Percentiles rank a stretch among this genome's conserved stretches.
Conservation (phyloP, 64 coral and sea anemone species). For the Stichodactyla mertensii region DNA sequence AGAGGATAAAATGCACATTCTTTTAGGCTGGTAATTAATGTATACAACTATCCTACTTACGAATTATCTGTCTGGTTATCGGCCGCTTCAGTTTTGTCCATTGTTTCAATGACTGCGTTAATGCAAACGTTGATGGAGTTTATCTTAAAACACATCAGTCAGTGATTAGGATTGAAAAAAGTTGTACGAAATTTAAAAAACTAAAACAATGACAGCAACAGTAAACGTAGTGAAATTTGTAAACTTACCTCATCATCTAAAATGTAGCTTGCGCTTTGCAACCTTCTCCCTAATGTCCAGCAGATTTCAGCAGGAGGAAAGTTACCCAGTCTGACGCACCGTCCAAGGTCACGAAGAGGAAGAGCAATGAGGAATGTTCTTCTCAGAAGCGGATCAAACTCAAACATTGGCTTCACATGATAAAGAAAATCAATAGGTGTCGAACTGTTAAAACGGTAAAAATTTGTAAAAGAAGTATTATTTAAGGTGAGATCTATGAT, state of each 20-base stretch:
- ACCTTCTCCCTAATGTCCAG: conserved; percentile 15
- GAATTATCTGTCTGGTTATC: not conserved
- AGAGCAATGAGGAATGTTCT: conserved; percentile 37
- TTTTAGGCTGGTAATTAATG: not conserved
- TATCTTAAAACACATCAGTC: not conserved
- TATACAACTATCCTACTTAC: not conserved
- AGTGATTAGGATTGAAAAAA: not conserved
- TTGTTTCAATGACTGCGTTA: not conserved
- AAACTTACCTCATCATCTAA: conserved; percentile 10
- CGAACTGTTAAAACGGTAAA: not conserved
- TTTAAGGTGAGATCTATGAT: not conserved
- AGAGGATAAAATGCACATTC: not conserved
- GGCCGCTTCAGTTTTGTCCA: not conserved
- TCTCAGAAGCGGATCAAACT: conserved; percentile 31
- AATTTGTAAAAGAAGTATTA: not conserved
- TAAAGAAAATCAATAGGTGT: not conserved
- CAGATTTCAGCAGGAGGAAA: conserved; percentile 18
- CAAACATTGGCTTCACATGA: conserved; percentile 20
- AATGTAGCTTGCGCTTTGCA: not conserved
- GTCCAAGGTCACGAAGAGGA: conserved; percentile 20
- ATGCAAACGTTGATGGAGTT: not conserved
- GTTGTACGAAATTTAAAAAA: not conserved
- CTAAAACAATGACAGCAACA: too few relatives aligned
- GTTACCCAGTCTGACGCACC: not conserved
- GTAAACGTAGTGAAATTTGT: too few relatives aligned